Evolutionary conservation across 2,888 invertebrate genomes (phyloP), one percentile per base, ranked within the genome.

Genomic region (Periphyllus acericola): DNA sequence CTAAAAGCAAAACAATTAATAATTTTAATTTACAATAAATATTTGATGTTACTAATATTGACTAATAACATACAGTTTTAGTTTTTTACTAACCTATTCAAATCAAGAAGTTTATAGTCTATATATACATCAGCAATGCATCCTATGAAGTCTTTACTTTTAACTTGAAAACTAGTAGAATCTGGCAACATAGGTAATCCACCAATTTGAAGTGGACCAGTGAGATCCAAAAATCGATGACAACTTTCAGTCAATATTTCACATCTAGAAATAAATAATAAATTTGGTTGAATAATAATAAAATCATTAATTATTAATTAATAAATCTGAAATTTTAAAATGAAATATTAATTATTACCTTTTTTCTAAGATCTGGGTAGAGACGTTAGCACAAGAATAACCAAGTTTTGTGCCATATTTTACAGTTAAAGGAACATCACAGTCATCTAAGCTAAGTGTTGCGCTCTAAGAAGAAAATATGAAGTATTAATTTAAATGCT

Each of bases 121-220:
- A 99, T 93, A 91, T 94, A 93, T 4, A 99, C 92, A 91, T 99
- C 96, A 0, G 96, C 95, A 90, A 99, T 96, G 92, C 99, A 99
- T 0, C 99, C 99, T 0, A 95, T 93, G 91, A 95, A 99, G 91
- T 97, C 95, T 89, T 95, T 95, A 94, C 94, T 88, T 89, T 89
- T 88, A 11, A 89, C 89, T 87, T 89, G 89, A 83, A 89, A 89
- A 94, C 95, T 0, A 40, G 90, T 90, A 29, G 90, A 90, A 71
- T 91, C 90, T 21, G 96, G 96, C 66, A 96, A 94, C 83, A 95
- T 93, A 0, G 98, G 98, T 1, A 99, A 92, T 0, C 98, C 98
- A 0, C 99, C 99, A 14, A 99, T 92, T 92, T 98, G 97, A 40
- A 98, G 92, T 21, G 98, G 98, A 0, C 97, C 91, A 0, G 98